These are phyloP conservation scores for Paraplagusia blochii DNA, from an alignment of 2,113 vertebrate species.

Conservation along the genomic window DNA sequence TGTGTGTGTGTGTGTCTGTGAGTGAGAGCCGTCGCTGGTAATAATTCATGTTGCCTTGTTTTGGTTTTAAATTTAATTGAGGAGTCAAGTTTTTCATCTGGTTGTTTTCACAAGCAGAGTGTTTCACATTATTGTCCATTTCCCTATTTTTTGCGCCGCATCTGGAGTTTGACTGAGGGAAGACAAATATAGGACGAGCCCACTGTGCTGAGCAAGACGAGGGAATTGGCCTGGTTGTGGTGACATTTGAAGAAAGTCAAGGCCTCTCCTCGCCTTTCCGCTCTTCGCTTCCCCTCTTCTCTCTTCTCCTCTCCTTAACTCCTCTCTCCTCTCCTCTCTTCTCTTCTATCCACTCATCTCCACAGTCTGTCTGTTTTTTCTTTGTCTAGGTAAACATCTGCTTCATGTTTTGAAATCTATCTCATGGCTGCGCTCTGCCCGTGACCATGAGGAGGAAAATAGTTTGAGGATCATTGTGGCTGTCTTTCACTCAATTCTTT, in stretches of 20 bases:
- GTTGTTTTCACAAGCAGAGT: slow-evolving; percentile 32
- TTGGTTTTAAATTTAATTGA: slow-evolving; percentile 36
- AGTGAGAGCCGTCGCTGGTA: slow-evolving; percentile 22
- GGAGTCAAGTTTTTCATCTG: slow-evolving; percentile 27
- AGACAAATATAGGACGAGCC: slow-evolving; percentile 53
- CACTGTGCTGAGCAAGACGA: slow-evolving; percentile 56
- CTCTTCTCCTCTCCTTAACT: slow-evolving; percentile 45
- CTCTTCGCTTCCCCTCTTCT: slow-evolving; percentile 17
- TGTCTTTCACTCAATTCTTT: slow-evolving; percentile 70
- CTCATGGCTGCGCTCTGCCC: slow-evolving; percentile 72
- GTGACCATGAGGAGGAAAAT: slow-evolving; percentile 73
- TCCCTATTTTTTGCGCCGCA: slow-evolving; percentile 46
- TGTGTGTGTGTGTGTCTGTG: slow-evolving; percentile 31
- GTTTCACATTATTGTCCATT: slow-evolving; percentile 55
- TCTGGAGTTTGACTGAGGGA: slow-evolving; percentile 53
- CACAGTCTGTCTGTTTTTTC: slow-evolving; percentile 54
- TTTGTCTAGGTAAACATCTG: slow-evolving; percentile 80
- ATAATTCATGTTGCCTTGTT: slow-evolving; percentile 43
- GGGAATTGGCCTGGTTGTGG: slow-evolving; percentile 47
- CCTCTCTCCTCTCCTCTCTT: slow-evolving; percentile 37
- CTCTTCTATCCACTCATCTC: too few relatives aligned
- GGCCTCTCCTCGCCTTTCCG: slow-evolving; percentile 46
- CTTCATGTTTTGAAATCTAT: slow-evolving; percentile 77
- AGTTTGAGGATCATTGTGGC: slow-evolving; percentile 76
- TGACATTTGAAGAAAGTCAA: slow-evolving; percentile 61